These are phyloP conservation scores for Gobionotothen gibberifrons DNA, from an alignment of 2,797 vertebrate species.

Conservation along the genomic window DNA sequence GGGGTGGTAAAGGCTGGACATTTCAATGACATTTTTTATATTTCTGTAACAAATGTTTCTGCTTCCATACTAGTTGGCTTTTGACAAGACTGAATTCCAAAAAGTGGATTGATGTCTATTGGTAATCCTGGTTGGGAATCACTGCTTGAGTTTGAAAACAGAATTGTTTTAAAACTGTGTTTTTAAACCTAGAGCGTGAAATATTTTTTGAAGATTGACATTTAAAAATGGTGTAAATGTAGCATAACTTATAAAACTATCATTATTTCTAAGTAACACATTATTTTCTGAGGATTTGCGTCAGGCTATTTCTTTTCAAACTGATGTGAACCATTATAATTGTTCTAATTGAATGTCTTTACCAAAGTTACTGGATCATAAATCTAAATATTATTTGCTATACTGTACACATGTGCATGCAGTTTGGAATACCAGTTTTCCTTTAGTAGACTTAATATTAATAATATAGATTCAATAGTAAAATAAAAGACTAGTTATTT, in stretches of 20 bases:
- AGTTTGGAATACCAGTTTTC: neutral
- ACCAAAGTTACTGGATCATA: no score
- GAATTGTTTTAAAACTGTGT: slow-evolving; percentile 1
- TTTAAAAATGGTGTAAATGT: neutral
- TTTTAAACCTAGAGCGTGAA: neutral
- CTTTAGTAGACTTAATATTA: no score
- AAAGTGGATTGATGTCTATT: neutral
- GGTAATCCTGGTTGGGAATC: neutral
- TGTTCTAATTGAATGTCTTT: no score
- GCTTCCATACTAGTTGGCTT: no score
- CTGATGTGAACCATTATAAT: no score
- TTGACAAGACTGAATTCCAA: neutral
- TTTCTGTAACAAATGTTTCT: no score
- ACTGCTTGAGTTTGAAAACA: neutral
- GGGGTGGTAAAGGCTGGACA: neutral
- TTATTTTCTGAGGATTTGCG: neutral
- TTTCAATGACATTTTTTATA: no score
- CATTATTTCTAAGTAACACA: neutral
- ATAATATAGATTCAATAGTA: neutral
- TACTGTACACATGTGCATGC: neutral
- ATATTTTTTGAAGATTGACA: neutral
- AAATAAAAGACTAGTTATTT: neutral
- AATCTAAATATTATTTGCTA: no score
- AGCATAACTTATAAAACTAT: no score
- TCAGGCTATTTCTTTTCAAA: no score